Evolutionary conservation across 2,888 invertebrate genomes (phyloP), one percentile per base, ranked within the genome.

Genomic region (Acrobasis suavella): DNA sequence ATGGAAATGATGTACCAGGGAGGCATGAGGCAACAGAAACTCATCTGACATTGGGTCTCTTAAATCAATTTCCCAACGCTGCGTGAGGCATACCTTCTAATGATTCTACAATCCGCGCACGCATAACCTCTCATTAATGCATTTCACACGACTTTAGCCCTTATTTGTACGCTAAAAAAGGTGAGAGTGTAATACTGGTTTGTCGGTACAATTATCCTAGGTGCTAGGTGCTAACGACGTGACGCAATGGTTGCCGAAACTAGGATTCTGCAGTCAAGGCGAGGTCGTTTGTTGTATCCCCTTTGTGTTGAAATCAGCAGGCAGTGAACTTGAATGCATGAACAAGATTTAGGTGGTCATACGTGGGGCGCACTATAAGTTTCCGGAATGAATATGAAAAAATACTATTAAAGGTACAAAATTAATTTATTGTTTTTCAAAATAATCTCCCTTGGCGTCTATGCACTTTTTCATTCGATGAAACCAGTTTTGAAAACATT

Each of bases 201-300:
- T 32, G 12, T 39, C 22, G 54, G 46, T 32, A 59, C 59, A 50
- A 59, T 50, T 50, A 32, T 61, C 61, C 46, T 15, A 56, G 32
- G 32, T n/a, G 32, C 55, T 62, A 56, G 62, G 55, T 55, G 62
- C 54, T 62, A 55, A 61, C 61, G 46, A 37, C 12, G 51, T 66
- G 63, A 58, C 68, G 65, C 62, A 65, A 66, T 15, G 12, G 52
- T 50, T 67, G 67, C 64, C 63, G 63, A 65, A 67, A 67, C 51
- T 62, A 62, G 64, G 65, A 64, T 62, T 62, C 58, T 58, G 58
- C 37, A 59, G 52, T 63, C 68, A 67, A 67, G 67, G 69, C 54
- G 64, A 65, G 42, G 54, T 59, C 63, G 67, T 58, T 60, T 62
- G 55, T 56, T 61, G 52, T 60, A 64, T 64, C 62, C 62, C 60